phyloP scores from a whole-genome alignment of 2,113 vertebrate species.

The Daboia siamensis region DNA sequence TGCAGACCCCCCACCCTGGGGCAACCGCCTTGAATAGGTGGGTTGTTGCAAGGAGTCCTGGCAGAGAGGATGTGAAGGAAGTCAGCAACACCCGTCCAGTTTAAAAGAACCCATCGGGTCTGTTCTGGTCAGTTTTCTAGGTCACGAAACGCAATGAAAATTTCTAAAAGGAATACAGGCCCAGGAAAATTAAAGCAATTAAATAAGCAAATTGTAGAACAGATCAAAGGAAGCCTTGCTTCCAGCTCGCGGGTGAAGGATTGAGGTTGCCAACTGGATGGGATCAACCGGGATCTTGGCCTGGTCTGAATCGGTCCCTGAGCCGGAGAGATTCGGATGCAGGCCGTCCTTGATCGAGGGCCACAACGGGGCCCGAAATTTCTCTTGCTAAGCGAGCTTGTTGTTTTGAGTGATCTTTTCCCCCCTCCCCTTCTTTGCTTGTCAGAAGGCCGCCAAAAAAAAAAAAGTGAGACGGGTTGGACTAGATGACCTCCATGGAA shows the following conservation, averaged over 20 bases:
- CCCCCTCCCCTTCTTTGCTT: too few species aligned
- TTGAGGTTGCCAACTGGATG: too few species aligned
- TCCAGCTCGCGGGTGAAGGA: accelerated
- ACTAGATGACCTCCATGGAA: too few species aligned
- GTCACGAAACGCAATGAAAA: background rate
- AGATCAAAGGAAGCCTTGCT: accelerated
- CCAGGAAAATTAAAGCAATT: background rate
- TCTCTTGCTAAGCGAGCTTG: too few species aligned
- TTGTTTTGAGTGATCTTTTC: too few species aligned
- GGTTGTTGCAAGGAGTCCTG: background rate
- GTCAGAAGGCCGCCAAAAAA: too few species aligned
- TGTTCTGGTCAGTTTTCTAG: background rate
- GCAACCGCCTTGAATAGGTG: background rate
- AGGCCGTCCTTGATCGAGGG: too few species aligned
- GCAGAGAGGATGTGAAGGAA: accelerated
- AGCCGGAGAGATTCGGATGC: too few species aligned
- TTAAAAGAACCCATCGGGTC: background rate
- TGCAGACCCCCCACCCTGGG: background rate
- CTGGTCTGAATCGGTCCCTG: background rate
- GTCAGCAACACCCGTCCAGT: background rate
- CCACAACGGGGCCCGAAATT: too few species aligned
- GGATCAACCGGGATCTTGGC: too few species aligned
- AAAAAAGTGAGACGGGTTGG: too few species aligned
- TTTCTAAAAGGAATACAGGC: background rate
- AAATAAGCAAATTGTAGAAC: background rate